Evolutionary conservation across 2,888 invertebrate genomes (phyloP).

Genomic region (Oligia strigilis): DNA sequence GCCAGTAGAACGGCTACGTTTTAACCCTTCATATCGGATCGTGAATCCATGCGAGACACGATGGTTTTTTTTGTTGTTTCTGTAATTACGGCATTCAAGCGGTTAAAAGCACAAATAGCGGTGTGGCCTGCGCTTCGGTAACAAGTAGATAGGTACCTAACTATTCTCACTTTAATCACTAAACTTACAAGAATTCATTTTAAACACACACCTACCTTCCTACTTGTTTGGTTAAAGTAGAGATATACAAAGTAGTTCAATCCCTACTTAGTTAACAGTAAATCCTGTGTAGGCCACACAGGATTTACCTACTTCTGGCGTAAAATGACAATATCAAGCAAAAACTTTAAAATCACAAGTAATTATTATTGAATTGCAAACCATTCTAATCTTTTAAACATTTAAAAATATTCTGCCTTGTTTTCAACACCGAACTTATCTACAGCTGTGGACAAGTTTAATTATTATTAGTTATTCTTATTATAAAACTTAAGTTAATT

Average conservation of each 20-base stretch:
- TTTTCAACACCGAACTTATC: not conserved
- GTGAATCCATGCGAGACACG: too few relatives aligned
- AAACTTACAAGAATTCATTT: not conserved
- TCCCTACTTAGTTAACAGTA: not conserved
- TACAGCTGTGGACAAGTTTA: not conserved
- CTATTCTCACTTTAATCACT: not conserved
- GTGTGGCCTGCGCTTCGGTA: not conserved
- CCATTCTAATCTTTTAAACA: not conserved
- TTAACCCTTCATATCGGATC: not conserved
- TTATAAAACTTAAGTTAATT: not conserved
- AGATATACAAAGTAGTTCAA: not conserved
- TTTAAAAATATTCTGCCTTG: not conserved
- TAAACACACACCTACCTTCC: not conserved
- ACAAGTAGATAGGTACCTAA: not conserved
- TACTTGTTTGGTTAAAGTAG: not conserved
- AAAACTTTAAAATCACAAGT: slow-evolving; percentile 1
- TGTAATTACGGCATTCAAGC: not conserved
- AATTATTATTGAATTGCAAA: not conserved
- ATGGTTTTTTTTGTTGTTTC: not conserved
- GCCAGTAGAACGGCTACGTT: not conserved
- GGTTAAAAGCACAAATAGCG: not conserved
- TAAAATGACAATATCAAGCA: not conserved
- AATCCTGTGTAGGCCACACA: not conserved
- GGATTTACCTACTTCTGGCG: not conserved
- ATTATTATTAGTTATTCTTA: not conserved